Percentiles rank a stretch among this genome's conserved stretches.
phyloP scores from a whole-genome alignment of 2,888 invertebrate genomes.

The Diaperis boleti region DNA sequence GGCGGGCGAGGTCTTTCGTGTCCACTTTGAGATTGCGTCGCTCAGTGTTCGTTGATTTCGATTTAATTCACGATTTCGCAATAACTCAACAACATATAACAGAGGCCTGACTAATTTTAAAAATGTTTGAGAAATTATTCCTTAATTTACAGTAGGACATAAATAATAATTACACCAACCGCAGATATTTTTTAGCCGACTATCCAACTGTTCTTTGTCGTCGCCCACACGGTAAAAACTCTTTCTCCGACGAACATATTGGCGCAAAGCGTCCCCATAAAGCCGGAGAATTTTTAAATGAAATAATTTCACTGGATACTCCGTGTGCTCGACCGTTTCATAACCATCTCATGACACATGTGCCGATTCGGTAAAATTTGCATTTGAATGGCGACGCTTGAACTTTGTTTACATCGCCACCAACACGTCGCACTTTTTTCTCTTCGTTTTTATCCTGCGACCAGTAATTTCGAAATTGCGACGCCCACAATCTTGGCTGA shows the following conservation, averaged over 20 bases:
- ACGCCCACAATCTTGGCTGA: conserved; percentile 23
- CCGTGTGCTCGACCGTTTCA: conserved; percentile 6
- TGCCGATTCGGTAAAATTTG: conserved; percentile 21
- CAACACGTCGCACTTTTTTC: conserved; percentile 24
- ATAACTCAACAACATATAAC: no score
- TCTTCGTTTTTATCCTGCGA: conserved; percentile 14
- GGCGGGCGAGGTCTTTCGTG: background rate
- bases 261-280: background rate
- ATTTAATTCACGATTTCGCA: no score
- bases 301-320: conserved; percentile 3
- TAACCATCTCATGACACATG: conserved; percentile 21
- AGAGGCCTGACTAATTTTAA: no score
- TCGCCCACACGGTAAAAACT: background rate
- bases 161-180: no score
- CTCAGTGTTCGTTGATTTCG: no score
- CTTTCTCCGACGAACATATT: background rate
- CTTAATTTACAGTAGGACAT: no score
- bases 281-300: conserved; percentile 3
- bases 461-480: conserved; percentile 32
- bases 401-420: conserved; percentile 30
- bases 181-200: no score
- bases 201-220: background rate
- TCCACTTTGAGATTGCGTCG: background rate
- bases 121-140: no score
- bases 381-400: conserved; percentile 31